These are phyloP conservation scores for Brachyhypopomus occidentalis DNA, from an alignment of 2,113 vertebrate genomes.

Conservation along the genomic window DNA sequence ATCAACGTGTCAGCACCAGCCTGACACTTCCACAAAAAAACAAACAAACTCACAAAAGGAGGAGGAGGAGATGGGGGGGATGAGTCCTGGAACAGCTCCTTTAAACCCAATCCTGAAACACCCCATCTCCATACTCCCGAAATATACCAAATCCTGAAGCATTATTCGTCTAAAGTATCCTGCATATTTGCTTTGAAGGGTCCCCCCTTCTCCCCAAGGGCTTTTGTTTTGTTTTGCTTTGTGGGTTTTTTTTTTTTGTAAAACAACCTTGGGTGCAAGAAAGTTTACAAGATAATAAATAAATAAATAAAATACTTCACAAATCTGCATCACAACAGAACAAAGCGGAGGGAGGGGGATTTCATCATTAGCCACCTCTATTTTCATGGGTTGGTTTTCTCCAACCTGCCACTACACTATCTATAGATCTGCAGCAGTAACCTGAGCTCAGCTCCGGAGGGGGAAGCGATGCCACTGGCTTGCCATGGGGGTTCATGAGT, in stretches of 20 bases:
- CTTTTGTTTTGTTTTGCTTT: too few species aligned
- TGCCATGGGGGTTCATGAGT: constrained; percentile 26
- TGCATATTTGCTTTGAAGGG: too few species aligned
- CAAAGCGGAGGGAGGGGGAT: neutral
- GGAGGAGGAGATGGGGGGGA: neutral
- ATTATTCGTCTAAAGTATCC: neutral
- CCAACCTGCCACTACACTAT: constrained; percentile 53
- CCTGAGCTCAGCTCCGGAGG: constrained; percentile 50
- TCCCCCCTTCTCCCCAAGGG: too few species aligned
- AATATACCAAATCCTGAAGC: too few species aligned
- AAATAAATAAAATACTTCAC: neutral
- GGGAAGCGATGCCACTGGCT: constrained; percentile 12
- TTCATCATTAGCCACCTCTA: neutral
- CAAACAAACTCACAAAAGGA: neutral
- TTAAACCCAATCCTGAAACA: too few species aligned
- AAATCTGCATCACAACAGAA: neutral
- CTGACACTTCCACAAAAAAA: neutral
- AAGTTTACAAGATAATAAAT: too few species aligned
- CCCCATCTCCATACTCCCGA: too few species aligned
- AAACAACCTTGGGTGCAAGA: too few species aligned
- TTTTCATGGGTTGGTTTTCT: constrained; percentile 46
- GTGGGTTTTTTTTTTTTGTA: too few species aligned
- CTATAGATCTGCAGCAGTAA: constrained; percentile 67
- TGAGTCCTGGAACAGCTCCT: too few species aligned
- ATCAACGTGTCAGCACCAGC: neutral